Percentiles rank a stretch among this genome's conserved stretches.
Conservation (phyloP, 2,888 invertebrate genomes). For the Cerceris rybyensis region DNA sequence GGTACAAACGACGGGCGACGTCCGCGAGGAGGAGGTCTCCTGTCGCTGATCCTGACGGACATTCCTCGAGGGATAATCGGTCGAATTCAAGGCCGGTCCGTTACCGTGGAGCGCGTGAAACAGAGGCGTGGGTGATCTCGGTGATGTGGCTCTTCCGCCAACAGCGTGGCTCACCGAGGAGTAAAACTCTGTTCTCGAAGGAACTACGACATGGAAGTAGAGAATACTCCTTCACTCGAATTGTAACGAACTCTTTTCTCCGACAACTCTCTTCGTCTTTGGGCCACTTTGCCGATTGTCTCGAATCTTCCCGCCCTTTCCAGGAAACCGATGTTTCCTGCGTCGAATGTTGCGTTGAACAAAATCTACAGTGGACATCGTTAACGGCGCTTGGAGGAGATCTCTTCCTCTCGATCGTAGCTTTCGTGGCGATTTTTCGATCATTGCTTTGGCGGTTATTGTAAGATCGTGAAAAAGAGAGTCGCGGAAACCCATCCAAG, state of each 20-base stretch:
- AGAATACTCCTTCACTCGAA: conserved; percentile 55
- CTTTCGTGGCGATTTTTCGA: too few relatives aligned
- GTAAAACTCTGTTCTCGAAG: conserved; percentile 85
- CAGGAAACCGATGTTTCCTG: too few relatives aligned
- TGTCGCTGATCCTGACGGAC: conserved; percentile 79
- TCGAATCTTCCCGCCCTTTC: too few relatives aligned
- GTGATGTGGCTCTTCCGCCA: conserved; percentile 85
- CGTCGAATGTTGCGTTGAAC: too few relatives aligned
- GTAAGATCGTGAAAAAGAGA: too few relatives aligned
- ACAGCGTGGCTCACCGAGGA: conserved; percentile 91
- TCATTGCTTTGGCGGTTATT: too few relatives aligned
- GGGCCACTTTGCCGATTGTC: too few relatives aligned
- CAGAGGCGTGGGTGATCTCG: conserved; percentile 84
- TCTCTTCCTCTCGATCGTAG: too few relatives aligned
- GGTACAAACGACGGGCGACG: conserved; percentile 87
- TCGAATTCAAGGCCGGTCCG: conserved; percentile 63
- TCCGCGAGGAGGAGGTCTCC: conserved; percentile 84
- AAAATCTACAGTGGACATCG: too few relatives aligned
- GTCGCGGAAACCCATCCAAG: too few relatives aligned
- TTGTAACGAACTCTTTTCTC: conserved; percentile 10
- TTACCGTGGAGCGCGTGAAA: conserved; percentile 73
- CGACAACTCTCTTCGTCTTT: not conserved
- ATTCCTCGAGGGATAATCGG: conserved; percentile 74
- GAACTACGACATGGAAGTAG: conserved; percentile 75
- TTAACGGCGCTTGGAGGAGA: too few relatives aligned